Evolutionary conservation across 2,888 invertebrate species (phyloP).

Genomic region (Scaptomyza cyrtandrae): DNA sequence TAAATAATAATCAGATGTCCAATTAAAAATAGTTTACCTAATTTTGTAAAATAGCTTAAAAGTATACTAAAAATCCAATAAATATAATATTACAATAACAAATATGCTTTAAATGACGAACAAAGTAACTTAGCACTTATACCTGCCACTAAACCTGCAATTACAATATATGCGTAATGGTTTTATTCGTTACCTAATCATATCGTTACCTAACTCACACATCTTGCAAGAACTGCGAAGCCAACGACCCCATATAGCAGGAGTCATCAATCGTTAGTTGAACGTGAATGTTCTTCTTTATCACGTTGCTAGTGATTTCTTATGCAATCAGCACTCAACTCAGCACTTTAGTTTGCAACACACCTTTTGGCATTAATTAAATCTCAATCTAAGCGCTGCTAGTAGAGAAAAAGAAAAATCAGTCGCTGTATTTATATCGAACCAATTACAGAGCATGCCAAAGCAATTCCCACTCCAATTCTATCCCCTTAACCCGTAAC

Average conservation of each 20-base stretch:
- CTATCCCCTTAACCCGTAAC: conserved; percentile 10
- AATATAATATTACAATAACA: background rate
- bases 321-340: conserved; percentile 13
- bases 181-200: background rate
- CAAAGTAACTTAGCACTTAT: background rate
- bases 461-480: conserved; percentile 20
- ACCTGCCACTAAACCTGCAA: background rate
- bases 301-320: conserved; percentile 25
- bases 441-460: conserved; percentile 65
- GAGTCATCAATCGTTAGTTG: conserved; percentile 21
- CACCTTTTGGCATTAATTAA: conserved; percentile 52
- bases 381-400: conserved; percentile 17
- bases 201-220: background rate
- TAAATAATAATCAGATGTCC: too few relatives aligned
- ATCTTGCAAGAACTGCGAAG: conserved; percentile 1
- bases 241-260: conserved; percentile 29
- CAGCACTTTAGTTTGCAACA: conserved; percentile 14
- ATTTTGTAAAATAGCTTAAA: too few relatives aligned
- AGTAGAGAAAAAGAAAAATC: conserved; percentile 48
- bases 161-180: background rate
- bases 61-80: too few relatives aligned
- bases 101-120: too few relatives aligned
- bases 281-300: conserved; percentile 20
- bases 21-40: too few relatives aligned
- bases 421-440: conserved; percentile 73